phyloP scores from a whole-genome alignment of 2,888 invertebrate genomes.

The Blastobasis lacticolella region DNA sequence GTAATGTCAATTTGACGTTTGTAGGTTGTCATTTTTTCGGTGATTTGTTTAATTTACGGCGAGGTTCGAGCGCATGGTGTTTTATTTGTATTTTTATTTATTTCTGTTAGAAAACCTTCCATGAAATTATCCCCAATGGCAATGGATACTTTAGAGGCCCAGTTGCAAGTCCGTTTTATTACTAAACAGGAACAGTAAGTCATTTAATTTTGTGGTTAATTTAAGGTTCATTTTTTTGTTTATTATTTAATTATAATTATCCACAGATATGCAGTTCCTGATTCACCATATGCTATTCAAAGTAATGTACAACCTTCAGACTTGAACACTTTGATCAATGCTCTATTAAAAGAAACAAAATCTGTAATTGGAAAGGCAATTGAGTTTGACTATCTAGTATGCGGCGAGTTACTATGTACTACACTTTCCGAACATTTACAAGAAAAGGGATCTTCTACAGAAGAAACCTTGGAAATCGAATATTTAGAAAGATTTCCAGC shows the following conservation, averaged over 20 bases:
- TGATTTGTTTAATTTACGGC: too few relatives aligned
- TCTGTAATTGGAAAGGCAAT: constrained; percentile 50
- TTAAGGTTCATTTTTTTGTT: constrained; percentile 6
- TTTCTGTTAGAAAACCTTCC: too few relatives aligned
- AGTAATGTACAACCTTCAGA: constrained; percentile 79
- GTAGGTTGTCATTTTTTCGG: too few relatives aligned
- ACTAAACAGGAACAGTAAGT: constrained; percentile 89
- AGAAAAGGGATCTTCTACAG: constrained; percentile 84
- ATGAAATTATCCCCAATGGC: constrained; percentile 26
- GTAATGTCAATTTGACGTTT: too few relatives aligned
- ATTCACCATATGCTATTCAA: constrained; percentile 88
- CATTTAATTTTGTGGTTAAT: not conserved
- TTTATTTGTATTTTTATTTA: too few relatives aligned
- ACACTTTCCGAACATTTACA: constrained; percentile 83
- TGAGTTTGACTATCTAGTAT: constrained; percentile 92
- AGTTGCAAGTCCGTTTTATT: constrained; percentile 84
- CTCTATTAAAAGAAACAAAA: constrained; percentile 78
- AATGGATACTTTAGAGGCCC: constrained; percentile 57
- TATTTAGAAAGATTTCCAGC: constrained; percentile 93
- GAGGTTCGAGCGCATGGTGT: too few relatives aligned
- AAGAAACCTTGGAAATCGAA: constrained; percentile 91
- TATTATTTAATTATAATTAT: too few relatives aligned
- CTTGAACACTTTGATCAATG: constrained; percentile 86
- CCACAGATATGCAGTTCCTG: constrained; percentile 88
- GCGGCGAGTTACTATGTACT: constrained; percentile 85